Evolutionary conservation across 2,113 vertebrate species (phyloP).

Genomic region (Limanda limanda): DNA sequence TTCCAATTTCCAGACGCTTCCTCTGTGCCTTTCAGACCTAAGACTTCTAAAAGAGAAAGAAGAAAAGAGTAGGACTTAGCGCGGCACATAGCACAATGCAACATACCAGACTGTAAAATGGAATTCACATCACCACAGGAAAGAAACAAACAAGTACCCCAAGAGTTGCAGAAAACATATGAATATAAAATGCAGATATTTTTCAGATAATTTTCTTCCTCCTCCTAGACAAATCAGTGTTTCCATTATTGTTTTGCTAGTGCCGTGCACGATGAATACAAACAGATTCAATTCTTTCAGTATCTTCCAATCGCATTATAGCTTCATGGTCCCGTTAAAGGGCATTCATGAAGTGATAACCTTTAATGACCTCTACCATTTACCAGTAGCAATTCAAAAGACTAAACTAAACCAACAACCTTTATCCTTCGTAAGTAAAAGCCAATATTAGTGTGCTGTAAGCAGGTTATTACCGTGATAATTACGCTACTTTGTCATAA

Average conservation of each 20-base stretch:
- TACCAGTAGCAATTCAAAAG: conserved; percentile 10
- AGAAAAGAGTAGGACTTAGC: not conserved
- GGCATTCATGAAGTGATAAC: conserved; percentile 8
- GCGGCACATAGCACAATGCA: conserved; percentile 45
- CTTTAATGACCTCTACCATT: conserved; percentile 12
- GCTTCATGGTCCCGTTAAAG: conserved; percentile 2
- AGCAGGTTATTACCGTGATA: not conserved
- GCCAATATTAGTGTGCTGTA: not conserved
- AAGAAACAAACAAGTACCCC: conserved; percentile 63
- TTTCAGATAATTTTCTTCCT: conserved; percentile 33
- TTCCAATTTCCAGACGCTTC: conserved; percentile 69
- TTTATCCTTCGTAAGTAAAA: not conserved
- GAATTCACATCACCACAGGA: conserved; percentile 62
- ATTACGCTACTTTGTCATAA: not conserved
- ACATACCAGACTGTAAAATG: conserved; percentile 62
- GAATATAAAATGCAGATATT: conserved; percentile 68
- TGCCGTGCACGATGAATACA: conserved; percentile 30
- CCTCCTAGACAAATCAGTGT: conserved; percentile 36
- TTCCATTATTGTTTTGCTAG: conserved; percentile 35
- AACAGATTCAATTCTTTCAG: conserved; percentile 14
- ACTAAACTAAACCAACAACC: not conserved
- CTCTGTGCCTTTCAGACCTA: conserved; percentile 54
- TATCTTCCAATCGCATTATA: conserved; percentile 6
- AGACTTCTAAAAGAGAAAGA: conserved; percentile 58
- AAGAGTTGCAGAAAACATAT: conserved; percentile 49